Percentiles rank a stretch among this genome's conserved stretches.
Evolutionary conservation across 2,113 vertebrate species (phyloP).

Genomic region (Vombatus ursinus): DNA sequence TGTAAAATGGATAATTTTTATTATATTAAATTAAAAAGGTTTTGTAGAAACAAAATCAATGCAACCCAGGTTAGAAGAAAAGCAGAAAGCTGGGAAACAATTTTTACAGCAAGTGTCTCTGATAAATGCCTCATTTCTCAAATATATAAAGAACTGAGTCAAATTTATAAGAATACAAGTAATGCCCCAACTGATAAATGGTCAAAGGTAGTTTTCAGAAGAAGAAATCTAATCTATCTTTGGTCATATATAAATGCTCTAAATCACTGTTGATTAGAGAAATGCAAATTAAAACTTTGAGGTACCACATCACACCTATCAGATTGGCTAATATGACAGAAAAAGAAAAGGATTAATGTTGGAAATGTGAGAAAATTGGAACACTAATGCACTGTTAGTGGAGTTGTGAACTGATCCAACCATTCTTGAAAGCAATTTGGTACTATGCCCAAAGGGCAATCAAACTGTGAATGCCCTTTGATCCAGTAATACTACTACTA

Average conservation of each 20-base stretch:
- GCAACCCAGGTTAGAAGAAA: too few species aligned
- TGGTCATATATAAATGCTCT: neutral
- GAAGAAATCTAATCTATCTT: neutral
- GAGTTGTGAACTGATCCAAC: neutral
- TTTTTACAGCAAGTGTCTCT: too few species aligned
- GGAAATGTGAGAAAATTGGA: neutral
- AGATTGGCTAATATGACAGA: neutral
- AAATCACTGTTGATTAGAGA: neutral
- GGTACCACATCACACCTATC: neutral
- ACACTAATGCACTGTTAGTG: neutral
- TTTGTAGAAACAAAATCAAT: too few species aligned
- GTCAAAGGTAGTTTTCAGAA: neutral
- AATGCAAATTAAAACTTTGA: neutral
- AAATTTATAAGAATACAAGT: too few species aligned
- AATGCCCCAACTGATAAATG: neutral
- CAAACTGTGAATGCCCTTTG: neutral
- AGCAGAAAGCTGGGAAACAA: too few species aligned
- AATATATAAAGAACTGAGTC: neutral
- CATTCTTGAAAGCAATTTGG: neutral
- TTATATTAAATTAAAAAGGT: too few species aligned
- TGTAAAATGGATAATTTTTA: too few species aligned
- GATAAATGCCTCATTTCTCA: too few species aligned
- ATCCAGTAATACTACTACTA: too few species aligned
- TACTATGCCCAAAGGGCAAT: neutral
- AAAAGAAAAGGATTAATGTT: neutral